These are phyloP conservation scores for Calameuta filiformis DNA, from an alignment of 2,888 invertebrate genomes.

Conservation along the genomic window DNA sequence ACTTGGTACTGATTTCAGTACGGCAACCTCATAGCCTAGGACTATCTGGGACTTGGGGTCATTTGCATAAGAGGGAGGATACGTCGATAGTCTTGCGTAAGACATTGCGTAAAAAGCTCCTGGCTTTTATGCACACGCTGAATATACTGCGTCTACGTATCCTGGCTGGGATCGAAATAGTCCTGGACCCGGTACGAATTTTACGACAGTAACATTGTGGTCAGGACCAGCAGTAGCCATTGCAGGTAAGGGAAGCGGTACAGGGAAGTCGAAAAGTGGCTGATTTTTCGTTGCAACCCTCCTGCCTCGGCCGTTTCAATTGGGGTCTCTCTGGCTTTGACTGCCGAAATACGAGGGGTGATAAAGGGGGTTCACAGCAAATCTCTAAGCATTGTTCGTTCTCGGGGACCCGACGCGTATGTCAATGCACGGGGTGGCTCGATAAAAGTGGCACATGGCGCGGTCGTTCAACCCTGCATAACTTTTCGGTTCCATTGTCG, in stretches of 20 bases:
- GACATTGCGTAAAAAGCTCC: background rate
- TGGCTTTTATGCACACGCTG: background rate
- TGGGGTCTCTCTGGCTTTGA: slow-evolving; percentile 1
- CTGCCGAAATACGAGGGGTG: slow-evolving; percentile 6
- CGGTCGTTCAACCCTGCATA: slow-evolving; percentile 39
- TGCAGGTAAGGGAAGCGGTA: background rate
- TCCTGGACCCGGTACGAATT: background rate
- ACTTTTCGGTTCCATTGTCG: slow-evolving; percentile 39
- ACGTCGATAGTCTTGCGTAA: background rate
- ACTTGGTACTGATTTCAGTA: background rate
- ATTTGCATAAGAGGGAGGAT: background rate
- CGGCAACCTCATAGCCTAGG: background rate
- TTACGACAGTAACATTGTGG: background rate
- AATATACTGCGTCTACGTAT: too few relatives aligned
- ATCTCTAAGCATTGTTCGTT: slow-evolving; percentile 19
- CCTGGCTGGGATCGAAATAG: background rate
- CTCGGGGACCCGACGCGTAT: slow-evolving; percentile 16
- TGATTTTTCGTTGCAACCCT: background rate
- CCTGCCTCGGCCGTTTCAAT: background rate
- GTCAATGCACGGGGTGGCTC: slow-evolving; percentile 23
- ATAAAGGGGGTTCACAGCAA: slow-evolving; percentile 17
- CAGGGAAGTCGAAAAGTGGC: background rate
- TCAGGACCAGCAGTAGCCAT: background rate
- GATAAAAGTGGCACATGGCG: slow-evolving; percentile 44
- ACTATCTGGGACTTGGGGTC: background rate